These are phyloP conservation scores for Lepilemur septentrionalis DNA, from an alignment of 2,797 vertebrate species.

Conservation along the genomic window DNA sequence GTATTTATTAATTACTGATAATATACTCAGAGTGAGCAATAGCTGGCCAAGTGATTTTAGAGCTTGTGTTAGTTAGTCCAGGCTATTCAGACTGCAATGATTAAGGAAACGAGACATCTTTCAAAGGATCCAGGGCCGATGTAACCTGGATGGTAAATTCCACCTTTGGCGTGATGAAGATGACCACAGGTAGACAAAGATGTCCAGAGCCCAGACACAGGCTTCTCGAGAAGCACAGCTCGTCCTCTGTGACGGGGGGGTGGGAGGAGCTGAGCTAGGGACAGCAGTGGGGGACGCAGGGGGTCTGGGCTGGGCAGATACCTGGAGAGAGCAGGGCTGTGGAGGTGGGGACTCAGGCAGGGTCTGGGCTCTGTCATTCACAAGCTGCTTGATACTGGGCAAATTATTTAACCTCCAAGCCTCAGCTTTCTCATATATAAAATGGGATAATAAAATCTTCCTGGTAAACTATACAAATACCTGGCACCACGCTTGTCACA, in stretches of 20 bases:
- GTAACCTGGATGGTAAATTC: too few species aligned
- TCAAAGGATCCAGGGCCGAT: rapidly evolving
- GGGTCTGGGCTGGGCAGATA: rapidly evolving
- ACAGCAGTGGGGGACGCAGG: rapidly evolving
- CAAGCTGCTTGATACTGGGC: background rate
- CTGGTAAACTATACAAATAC: background rate
- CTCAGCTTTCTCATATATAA: background rate
- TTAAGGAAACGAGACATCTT: background rate
- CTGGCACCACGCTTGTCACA: background rate
- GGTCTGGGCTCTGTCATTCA: background rate
- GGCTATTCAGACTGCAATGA: background rate
- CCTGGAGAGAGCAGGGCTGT: background rate
- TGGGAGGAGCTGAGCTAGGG: rapidly evolving
- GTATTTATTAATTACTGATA: background rate
- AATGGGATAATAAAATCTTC: background rate
- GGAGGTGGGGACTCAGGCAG: rapidly evolving
- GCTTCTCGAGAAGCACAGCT: background rate
- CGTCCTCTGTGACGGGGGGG: rapidly evolving
- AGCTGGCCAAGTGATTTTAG: background rate
- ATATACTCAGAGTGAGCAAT: background rate
- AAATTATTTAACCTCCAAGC: background rate
- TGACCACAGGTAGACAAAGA: background rate
- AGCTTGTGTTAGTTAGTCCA: background rate
- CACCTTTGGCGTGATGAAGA: background rate
- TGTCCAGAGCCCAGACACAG: background rate